Base-by-base conservation (phyloP, 2,888 invertebrate species). In the Malthinus seriepunctatus region DNA sequence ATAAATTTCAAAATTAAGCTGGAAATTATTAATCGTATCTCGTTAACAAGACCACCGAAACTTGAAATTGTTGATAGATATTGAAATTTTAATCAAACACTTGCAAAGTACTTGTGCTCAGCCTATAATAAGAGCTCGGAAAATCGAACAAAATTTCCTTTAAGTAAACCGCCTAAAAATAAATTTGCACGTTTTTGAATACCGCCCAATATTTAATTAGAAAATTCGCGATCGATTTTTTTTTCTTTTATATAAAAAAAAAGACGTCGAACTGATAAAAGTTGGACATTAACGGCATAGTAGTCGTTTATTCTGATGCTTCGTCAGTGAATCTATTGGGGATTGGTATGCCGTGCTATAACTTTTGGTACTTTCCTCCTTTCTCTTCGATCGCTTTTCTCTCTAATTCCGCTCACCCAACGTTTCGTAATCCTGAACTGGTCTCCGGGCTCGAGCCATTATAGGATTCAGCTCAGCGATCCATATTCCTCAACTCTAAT, bases 401-500 rank as follows among this genome's bases (percentile, higher is more conserved):
- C 63, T 58, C 37, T 51, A 14, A 12, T 51, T 50, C 47, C 37
- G 38, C 50, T 56, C 46, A 32, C 46, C 35, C 49, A 38, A 60
- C 51, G 49, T 54, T 52, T 55, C 53, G 62, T 56, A 62, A 58
- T 56, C 58, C 54, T 57, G 57, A 50, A 54, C 53, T 53, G 57
- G 49, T 50, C 46, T 52, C 48, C 46, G 49, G 31, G 58, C 47
- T 62, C 57, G 50, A 46, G 58, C 62, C 63, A 67, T 69, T 69
- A 68, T 64, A 60, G 60, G 60, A 67, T 64, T 63, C 63, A 59
- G 60, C 60, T 60, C 63, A 59, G 60, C 67, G 66, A 68, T 69
- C 67, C 63, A 68, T 69, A 67, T 67, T 69, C 69, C 59, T 62
- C 62, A 64, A 63, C 62, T 65, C 63, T 68, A 65, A 67, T 68